Evolutionary conservation across 2,797 vertebrate species (phyloP), one percentile per base, ranked within the genome.

Genomic region (Neosilurus hyrtlii): DNA sequence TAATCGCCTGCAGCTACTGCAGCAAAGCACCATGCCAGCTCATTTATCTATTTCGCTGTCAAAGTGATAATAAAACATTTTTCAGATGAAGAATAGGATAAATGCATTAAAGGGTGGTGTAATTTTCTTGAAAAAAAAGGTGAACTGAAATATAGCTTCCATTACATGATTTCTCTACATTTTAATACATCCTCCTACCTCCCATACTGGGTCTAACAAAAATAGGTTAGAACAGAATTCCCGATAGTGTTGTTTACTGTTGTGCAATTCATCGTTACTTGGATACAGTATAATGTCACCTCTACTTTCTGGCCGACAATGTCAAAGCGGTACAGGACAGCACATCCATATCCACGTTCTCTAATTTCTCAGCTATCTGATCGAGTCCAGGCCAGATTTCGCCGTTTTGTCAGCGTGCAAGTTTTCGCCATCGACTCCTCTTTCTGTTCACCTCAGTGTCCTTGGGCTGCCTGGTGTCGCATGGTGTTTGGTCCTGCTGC

Each of bases 401-500:
- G 43, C 85, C 67, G 71, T 84, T 89, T 87, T 85, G 85, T 81
- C 86, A 79, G 80, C 52, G 35, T 71, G 62, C 65, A 85, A 20
- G 72, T 85, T 86, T 82, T 80, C 51, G 14, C 52, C 11, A 81
- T 86, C 59, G 82, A 88, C 85, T 87, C 85, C 62, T 87, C 85
- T 88, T 86, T 85, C 85, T 37, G 67, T 86, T 88, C 83, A 88
- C 89, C 87, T 88, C 87, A 67, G 84, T 76, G 92, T 92, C 93
- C 91, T 94, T 94, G 91, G 89, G 86, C 89, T 89, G 86, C 85
- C 90, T 93, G 90, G 89, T 86, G 79, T 91, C 91, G 89, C 88
- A 87, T 88, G 89, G 88, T 90, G 90, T 88, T 90, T 86, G 80
- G 93, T 92, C 91, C 91, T 85, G 86, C 84, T 88, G 93, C 87